Evolutionary conservation across 2,797 vertebrate genomes (phyloP).

Genomic region (Myotis planiceps): DNA sequence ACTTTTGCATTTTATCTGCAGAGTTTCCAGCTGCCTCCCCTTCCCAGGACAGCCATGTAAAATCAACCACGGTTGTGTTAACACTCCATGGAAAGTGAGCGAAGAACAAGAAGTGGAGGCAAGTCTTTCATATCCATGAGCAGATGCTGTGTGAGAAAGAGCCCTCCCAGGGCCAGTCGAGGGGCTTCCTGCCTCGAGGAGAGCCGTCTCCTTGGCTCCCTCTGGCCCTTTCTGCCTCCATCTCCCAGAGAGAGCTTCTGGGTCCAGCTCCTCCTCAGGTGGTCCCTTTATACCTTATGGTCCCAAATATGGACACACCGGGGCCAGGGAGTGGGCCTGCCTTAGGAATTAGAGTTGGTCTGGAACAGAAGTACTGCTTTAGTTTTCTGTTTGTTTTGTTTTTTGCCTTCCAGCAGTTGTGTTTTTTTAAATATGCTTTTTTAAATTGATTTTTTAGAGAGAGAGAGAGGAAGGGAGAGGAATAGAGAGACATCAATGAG

Average conservation of each 20-base stretch:
- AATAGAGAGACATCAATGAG: no score
- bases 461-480: no score
- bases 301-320: neutral
- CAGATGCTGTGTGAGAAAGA: neutral
- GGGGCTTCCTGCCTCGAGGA: accelerated
- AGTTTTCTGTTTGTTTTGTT: neutral
- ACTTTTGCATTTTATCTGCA: neutral
- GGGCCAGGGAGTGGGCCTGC: neutral
- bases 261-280: neutral
- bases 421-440: no score
- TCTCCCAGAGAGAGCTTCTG: neutral
- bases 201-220: neutral
- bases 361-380: neutral
- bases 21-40: neutral
- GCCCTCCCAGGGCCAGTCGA: neutral
- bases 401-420: neutral
- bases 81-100: neutral
- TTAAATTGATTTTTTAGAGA: no score
- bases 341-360: neutral
- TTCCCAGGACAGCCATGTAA: neutral
- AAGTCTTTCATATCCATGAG: neutral
- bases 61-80: neutral
- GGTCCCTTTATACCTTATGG: neutral
- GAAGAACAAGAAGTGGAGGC: neutral
- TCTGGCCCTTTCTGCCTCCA: neutral